Evolutionary conservation across 2,113 vertebrate species (phyloP).

Genomic region (Shinisaurus crocodilurus): DNA sequence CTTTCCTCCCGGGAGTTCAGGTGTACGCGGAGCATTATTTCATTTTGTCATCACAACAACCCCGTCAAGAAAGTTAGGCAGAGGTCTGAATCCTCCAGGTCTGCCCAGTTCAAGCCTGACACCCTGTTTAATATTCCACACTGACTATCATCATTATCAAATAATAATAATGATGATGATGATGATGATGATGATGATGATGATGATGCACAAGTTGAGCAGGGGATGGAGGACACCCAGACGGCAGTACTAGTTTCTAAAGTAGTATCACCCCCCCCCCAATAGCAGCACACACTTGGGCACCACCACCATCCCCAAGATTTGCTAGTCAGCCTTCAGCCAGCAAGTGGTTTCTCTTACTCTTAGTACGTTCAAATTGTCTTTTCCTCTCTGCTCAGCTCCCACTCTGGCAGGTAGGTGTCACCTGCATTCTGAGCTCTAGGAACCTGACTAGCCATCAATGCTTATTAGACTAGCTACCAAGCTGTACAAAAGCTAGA

Average conservation of each 20-base stretch:
- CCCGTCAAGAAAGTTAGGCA: neutral
- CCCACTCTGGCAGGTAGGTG: neutral
- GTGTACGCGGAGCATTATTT: neutral
- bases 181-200: too few species aligned
- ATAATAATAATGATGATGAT: too few species aligned
- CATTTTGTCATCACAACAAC: neutral
- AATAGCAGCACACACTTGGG: neutral
- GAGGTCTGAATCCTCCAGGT: neutral
- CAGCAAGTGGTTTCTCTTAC: too few species aligned
- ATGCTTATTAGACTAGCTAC: neutral
- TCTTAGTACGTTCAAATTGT: neutral
- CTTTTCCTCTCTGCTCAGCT: neutral
- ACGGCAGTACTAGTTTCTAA: neutral
- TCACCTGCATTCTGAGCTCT: neutral
- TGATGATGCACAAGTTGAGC: too few species aligned
- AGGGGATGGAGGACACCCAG: neutral
- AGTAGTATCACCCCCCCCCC: too few species aligned
- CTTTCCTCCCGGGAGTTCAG: neutral
- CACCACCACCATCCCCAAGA: too few species aligned
- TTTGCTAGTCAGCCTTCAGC: neutral
- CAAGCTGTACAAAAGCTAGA: neutral
- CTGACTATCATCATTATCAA: neutral
- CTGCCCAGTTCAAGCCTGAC: neutral
- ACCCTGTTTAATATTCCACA: neutral
- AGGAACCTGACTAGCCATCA: neutral